Percentiles rank a stretch among this genome's conserved stretches.
Conservation (phyloP, 2,888 invertebrate genomes). For the Palloptera scutellata region DNA sequence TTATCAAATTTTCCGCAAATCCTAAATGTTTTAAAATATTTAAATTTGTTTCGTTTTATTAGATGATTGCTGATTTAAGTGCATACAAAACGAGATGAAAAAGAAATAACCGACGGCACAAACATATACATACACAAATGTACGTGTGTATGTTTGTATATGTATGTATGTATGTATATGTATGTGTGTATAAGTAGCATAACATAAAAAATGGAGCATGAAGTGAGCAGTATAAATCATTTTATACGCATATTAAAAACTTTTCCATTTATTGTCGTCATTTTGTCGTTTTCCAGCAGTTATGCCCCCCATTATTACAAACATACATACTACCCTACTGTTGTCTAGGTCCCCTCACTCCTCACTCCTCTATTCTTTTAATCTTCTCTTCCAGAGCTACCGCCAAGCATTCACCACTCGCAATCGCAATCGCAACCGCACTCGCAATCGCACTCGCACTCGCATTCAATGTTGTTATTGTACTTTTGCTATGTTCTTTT, state of each 20-base stretch:
- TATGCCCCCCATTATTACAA: background rate
- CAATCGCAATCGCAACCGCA: slow-evolving; percentile 8
- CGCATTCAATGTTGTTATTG: slow-evolving; percentile 24
- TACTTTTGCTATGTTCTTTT: slow-evolving; percentile 57
- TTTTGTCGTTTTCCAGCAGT: slow-evolving; percentile 52
- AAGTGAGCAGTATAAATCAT: slow-evolving; percentile 52
- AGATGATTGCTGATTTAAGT: no score
- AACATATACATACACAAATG: no score
- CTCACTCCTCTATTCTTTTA: background rate
- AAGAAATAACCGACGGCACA: no score
- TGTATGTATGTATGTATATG: no score
- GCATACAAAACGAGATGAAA: no score
- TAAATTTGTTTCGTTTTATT: no score
- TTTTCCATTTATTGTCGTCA: slow-evolving; percentile 61
- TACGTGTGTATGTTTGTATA: no score
- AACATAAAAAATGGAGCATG: background rate
- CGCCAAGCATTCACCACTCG: background rate
- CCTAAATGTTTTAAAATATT: no score
- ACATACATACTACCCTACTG: slow-evolving; percentile 5
- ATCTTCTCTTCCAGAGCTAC: background rate
- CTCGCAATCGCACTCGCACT: slow-evolving; percentile 11
- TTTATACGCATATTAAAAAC: slow-evolving; percentile 59
- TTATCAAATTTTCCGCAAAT: no score
- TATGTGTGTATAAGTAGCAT: no score
- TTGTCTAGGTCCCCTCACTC: background rate